A percentile compares a stretch with the other conserved stretches of the same genome.
These are phyloP conservation scores for Drosophila pseudoananassae DNA, from an alignment of 1,140 invertebrate species.

Conservation along the genomic window DNA sequence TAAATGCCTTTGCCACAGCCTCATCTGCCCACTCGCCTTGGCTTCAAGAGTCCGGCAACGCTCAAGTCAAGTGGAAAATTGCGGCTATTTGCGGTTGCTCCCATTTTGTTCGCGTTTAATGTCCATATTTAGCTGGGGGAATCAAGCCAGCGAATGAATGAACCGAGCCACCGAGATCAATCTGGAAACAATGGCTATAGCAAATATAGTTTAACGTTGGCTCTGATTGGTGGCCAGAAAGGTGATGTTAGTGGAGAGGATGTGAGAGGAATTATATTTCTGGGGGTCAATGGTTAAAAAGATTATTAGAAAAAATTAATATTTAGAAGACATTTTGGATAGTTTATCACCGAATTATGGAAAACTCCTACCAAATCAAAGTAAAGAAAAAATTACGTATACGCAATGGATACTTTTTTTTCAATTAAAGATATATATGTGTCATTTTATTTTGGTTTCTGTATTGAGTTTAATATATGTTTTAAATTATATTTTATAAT, in stretches of 20 bases:
- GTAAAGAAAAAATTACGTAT: background rate
- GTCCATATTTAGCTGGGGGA: constrained; percentile 72
- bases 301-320: no score
- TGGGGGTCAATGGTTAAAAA: background rate
- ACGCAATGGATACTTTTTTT: background rate
- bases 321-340: no score
- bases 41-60: constrained; percentile 33
- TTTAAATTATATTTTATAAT: no score
- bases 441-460: no score
- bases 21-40: constrained; percentile 60
- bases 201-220: constrained; percentile 54
- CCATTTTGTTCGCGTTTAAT: constrained; percentile 74
- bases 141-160: constrained; percentile 43
- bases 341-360: no score
- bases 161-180: constrained; percentile 46
- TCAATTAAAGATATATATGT: no score
- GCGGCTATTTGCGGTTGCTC: constrained; percentile 72
- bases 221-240: constrained; percentile 11
- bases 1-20: constrained; percentile 53
- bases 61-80: constrained; percentile 83
- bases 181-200: constrained; percentile 54
- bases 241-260: background rate
- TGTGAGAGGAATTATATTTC: background rate
- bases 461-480: background rate
- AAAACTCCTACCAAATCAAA: no score